A percentile compares a stretch with the other conserved stretches of the same genome.
phyloP scores from a whole-genome alignment of 2,797 vertebrate genomes.

The Ispidina lecontei region DNA sequence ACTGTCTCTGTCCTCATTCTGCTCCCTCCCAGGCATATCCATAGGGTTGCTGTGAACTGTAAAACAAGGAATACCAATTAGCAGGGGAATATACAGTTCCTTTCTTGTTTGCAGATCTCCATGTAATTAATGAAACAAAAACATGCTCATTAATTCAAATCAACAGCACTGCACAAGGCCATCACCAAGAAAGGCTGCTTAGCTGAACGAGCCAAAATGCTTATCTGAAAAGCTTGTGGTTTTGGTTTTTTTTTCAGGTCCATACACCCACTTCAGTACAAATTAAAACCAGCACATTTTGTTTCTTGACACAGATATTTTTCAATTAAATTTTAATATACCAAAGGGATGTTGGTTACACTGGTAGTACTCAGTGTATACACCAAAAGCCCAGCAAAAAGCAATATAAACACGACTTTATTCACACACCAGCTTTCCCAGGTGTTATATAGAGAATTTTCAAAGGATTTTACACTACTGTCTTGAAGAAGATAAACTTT shows the following conservation, averaged over 20 bases:
- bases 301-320: not conserved
- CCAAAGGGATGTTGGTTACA: not conserved
- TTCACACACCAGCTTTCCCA: not conserved
- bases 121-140: slow-evolving; percentile 74
- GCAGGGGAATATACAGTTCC: slow-evolving; percentile 46
- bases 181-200: slow-evolving; percentile 78
- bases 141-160: slow-evolving; percentile 81
- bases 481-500: not conserved
- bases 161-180: slow-evolving; percentile 76
- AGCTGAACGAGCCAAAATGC: slow-evolving; percentile 78
- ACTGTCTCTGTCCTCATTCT: slow-evolving; percentile 93
- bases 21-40: slow-evolving; percentile 96
- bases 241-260: not conserved
- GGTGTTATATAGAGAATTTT: not conserved
- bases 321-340: not conserved
- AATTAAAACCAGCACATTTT: not conserved
- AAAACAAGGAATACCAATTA: slow-evolving; percentile 70
- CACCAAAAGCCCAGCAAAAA: not conserved
- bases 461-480: not conserved
- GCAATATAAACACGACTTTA: not conserved
- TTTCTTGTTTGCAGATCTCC: slow-evolving; percentile 51
- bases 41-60: slow-evolving; percentile 97
- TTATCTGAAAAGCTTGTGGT: not conserved
- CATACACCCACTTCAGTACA: not conserved
- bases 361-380: not conserved